phyloP scores from a whole-genome alignment of 2,888 invertebrate species.

The Tricholauxania praeusta region DNA sequence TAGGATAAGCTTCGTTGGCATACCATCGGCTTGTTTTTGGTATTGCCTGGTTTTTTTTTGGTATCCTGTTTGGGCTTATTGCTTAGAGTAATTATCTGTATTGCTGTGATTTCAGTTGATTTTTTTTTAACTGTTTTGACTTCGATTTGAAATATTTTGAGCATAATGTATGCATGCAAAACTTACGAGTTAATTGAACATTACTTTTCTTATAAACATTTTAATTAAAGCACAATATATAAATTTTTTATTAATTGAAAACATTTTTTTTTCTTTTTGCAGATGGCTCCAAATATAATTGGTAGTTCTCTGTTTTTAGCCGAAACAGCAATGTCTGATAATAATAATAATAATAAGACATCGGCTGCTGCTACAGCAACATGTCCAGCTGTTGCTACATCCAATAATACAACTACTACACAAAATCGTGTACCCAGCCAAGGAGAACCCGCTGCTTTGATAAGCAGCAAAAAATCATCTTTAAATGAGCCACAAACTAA shows the following conservation, averaged over 20 bases:
- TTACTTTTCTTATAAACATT: not conserved
- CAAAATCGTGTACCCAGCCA: constrained; percentile 47
- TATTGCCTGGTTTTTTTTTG: no score
- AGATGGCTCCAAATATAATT: constrained; percentile 75
- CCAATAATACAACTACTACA: constrained; percentile 38
- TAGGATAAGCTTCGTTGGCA: no score
- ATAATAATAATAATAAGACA: constrained; percentile 53
- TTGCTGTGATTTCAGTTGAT: no score
- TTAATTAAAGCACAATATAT: constrained; percentile 11
- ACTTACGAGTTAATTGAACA: no score
- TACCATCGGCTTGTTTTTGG: no score
- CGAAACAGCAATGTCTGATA: constrained; percentile 65
- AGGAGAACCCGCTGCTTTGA: constrained; percentile 43
- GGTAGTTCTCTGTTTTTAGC: constrained; percentile 72
- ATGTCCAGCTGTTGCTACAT: constrained; percentile 1
- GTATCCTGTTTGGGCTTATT: no score
- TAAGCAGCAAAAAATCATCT: constrained; percentile 32
- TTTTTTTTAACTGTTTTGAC: no score
- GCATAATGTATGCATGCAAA: no score
- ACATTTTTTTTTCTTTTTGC: constrained; percentile 40
- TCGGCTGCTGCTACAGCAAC: constrained; percentile 30
- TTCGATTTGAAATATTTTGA: no score
- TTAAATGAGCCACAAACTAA: constrained; percentile 24
- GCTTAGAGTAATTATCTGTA: no score
- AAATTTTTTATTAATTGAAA: not conserved